A percentile compares a stretch with the other conserved stretches of the same genome.
Evolutionary conservation across 2,113 vertebrate genomes (phyloP).

Genomic region (Anser cygnoides): DNA sequence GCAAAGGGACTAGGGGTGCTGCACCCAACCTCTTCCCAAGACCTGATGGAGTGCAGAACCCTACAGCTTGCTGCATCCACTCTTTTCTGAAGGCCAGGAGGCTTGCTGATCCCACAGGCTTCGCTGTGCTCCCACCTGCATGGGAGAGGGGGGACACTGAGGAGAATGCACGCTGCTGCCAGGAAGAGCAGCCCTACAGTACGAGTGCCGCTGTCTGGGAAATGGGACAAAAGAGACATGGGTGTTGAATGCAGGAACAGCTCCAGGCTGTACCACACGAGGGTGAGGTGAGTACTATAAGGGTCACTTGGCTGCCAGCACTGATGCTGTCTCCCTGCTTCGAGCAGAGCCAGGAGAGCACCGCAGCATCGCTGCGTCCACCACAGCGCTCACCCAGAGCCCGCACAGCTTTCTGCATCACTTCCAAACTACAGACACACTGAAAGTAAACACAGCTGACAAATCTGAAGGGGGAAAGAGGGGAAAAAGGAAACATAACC

Average conservation of each 20-base stretch:
- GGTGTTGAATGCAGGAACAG: neutral
- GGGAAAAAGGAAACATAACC: too few species aligned
- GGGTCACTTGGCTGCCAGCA: neutral
- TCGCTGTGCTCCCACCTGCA: neutral
- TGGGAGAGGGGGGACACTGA: neutral
- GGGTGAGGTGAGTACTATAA: neutral
- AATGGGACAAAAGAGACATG: neutral
- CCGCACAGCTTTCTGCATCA: neutral
- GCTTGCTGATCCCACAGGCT: fast-evolving
- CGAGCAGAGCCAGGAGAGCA: neutral
- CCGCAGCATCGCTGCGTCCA: fast-evolving
- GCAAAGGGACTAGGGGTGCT: neutral
- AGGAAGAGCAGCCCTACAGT: fast-evolving
- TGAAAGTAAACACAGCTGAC: neutral
- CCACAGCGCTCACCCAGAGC: neutral
- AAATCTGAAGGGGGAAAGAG: neutral
- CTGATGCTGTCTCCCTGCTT: neutral
- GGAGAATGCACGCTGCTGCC: fast-evolving
- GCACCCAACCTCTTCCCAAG: neutral
- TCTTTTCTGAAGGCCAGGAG: neutral
- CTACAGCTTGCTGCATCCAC: fast-evolving
- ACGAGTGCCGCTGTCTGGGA: neutral
- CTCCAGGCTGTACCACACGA: neutral
- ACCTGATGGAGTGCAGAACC: neutral
- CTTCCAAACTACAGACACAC: neutral